Conservation (phyloP, 2,888 invertebrate genomes). For the Oasisia sp. region DNA sequence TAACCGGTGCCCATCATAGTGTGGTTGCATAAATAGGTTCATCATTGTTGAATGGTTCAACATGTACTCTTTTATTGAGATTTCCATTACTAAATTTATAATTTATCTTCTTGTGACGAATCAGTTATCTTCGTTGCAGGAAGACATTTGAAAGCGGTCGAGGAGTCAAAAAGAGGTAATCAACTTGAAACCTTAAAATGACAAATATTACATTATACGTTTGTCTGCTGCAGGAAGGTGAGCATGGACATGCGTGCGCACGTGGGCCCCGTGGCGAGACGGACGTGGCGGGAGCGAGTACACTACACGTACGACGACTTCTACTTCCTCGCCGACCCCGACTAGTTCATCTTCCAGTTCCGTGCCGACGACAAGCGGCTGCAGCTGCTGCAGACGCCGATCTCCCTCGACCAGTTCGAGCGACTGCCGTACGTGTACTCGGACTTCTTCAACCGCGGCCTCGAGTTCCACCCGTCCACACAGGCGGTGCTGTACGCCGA, state of each 20-base stretch:
- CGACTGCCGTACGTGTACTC: constrained; percentile 88
- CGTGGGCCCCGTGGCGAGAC: neutral
- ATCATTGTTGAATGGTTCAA: too few relatives aligned
- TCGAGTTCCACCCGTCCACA: constrained; percentile 77
- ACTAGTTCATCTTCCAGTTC: constrained; percentile 99
- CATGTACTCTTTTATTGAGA: too few relatives aligned
- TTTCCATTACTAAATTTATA: too few relatives aligned
- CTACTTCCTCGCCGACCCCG: constrained; percentile 97
- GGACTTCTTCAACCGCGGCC: constrained; percentile 95
- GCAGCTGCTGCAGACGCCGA: constrained; percentile 94
- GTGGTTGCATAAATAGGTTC: too few relatives aligned
- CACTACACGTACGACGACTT: constrained; percentile 87
- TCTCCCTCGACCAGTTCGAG: constrained; percentile 90
- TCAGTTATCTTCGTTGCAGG: too few relatives aligned
- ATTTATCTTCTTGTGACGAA: too few relatives aligned
- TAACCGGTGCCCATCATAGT: neutral
- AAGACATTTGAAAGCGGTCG: too few relatives aligned
- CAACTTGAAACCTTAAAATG: too few relatives aligned
- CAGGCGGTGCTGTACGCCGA: constrained; percentile 95
- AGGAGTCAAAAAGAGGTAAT: too few relatives aligned
- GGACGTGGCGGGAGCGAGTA: neutral
- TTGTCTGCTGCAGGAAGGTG: neutral
- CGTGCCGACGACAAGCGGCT: constrained; percentile 95
- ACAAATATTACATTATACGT: neutral
- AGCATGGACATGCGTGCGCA: neutral